Percentiles rank a stretch among this genome's conserved stretches.
Conservation (phyloP, 2,888 invertebrate genomes). For the Cheilosia impressa region DNA sequence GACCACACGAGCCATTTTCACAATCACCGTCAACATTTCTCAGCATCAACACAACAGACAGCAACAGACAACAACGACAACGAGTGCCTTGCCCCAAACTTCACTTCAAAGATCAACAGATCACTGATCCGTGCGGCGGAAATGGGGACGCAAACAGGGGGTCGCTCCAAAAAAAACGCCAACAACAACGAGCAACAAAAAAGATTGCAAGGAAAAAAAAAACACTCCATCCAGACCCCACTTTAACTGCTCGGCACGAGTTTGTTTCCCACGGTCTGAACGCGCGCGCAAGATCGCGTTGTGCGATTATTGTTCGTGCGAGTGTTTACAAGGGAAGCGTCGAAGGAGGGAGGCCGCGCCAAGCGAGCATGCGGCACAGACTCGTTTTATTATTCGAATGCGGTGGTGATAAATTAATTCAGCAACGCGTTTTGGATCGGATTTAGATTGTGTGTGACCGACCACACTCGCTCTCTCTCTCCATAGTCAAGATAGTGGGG, state of each 20-base stretch:
- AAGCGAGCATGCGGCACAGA: conserved; percentile 67
- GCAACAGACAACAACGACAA: conserved; percentile 63
- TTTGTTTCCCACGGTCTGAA: conserved; percentile 83
- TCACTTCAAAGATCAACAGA: conserved; percentile 69
- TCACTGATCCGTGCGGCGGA: conserved; percentile 70
- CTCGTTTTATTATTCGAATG: conserved; percentile 73
- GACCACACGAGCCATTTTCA: conserved; percentile 71
- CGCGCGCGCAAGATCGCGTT: conserved; percentile 77
- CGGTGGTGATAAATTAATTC: conserved; percentile 81
- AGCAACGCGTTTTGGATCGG: conserved; percentile 80
- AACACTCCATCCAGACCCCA: conserved; percentile 53
- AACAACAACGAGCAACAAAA: conserved; percentile 45
- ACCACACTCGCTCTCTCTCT: conserved; percentile 54
- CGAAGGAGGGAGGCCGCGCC: conserved; percentile 21
- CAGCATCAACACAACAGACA: conserved; percentile 64
- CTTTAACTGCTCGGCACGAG: conserved; percentile 81
- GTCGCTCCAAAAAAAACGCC: conserved; percentile 28
- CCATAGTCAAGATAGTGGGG: background rate
- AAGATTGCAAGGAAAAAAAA: conserved; percentile 56
- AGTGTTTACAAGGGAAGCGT: conserved; percentile 58
- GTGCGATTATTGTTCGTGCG: conserved; percentile 60
- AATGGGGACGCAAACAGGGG: conserved; percentile 54
- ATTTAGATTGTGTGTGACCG: conserved; percentile 68
- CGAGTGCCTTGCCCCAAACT: conserved; percentile 69
- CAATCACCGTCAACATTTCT: conserved; percentile 68